phyloP scores from a whole-genome alignment of 2,888 invertebrate species.

The Drosophila buzzatii region DNA sequence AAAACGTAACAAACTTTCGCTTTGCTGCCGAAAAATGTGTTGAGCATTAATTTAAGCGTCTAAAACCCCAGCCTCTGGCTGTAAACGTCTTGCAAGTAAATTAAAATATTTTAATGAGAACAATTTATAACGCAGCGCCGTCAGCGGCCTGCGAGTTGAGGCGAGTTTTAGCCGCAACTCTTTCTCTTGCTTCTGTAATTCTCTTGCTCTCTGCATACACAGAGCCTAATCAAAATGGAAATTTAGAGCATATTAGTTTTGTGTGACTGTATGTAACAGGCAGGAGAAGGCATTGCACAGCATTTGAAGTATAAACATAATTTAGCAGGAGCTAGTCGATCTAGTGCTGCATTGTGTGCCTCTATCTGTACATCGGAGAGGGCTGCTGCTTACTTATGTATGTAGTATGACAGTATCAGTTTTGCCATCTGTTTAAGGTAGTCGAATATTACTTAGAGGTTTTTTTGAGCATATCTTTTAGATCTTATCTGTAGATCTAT shows the following conservation, averaged over 20 bases:
- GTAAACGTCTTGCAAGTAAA: constrained; percentile 69
- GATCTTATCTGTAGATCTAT: no score
- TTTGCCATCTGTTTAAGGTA: no score
- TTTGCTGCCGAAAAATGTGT: constrained; percentile 57
- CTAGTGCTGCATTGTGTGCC: not conserved
- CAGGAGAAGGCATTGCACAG: no score
- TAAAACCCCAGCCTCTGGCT: not conserved
- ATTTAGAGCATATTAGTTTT: constrained; percentile 1
- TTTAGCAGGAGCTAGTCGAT: not conserved
- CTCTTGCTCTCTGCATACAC: no score
- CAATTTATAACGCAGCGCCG: constrained; percentile 76
- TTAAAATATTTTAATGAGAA: constrained; percentile 81
- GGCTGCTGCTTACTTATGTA: no score
- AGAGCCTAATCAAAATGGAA: no score
- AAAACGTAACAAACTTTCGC: constrained; percentile 32
- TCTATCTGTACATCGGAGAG: no score
- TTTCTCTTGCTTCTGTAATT: not conserved
- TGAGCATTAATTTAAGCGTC: constrained; percentile 64
- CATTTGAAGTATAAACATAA: not conserved
- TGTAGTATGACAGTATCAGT: no score
- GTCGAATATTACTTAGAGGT: no score
- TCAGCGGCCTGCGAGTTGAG: constrained; percentile 34
- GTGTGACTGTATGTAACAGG: not conserved
- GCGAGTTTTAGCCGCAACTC: constrained; percentile 5
- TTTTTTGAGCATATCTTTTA: no score